Evolutionary conservation across 2,888 invertebrate species (phyloP).

Genomic region (Nomada fucata): DNA sequence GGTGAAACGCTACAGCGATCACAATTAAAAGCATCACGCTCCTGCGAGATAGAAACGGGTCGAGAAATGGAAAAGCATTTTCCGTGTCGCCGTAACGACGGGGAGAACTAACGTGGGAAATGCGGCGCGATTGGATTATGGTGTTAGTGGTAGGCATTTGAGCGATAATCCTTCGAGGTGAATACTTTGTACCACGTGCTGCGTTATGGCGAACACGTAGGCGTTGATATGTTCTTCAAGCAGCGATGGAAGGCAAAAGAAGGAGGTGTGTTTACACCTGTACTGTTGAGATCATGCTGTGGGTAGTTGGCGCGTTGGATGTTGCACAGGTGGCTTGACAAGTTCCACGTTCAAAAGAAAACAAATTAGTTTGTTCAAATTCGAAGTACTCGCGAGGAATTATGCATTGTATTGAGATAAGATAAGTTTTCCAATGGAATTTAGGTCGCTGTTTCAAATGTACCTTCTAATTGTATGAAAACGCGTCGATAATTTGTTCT

Average conservation of each 20-base stretch:
- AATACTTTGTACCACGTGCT: not conserved
- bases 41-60: not conserved
- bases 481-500: too few species aligned
- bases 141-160: not conserved
- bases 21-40: slow-evolving; percentile 61
- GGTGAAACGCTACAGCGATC: slow-evolving; percentile 61
- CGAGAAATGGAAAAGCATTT: not conserved
- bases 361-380: too few species aligned
- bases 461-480: too few species aligned
- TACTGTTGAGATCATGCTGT: not conserved
- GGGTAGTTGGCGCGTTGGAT: not conserved
- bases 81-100: not conserved
- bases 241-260: not conserved
- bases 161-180: not conserved
- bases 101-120: slow-evolving; percentile 7
- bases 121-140: not conserved
- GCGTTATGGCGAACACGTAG: not conserved
- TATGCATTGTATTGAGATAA: too few species aligned
- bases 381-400: too few species aligned
- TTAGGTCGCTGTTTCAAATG: too few species aligned
- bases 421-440: too few species aligned
- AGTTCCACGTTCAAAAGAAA: too few species aligned
- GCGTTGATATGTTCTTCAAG: not conserved
- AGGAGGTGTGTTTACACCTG: slow-evolving; percentile 7
- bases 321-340: too few species aligned